Base-by-base conservation (phyloP, 2,888 invertebrate genomes). In the Synergus umbraculus region DNA sequence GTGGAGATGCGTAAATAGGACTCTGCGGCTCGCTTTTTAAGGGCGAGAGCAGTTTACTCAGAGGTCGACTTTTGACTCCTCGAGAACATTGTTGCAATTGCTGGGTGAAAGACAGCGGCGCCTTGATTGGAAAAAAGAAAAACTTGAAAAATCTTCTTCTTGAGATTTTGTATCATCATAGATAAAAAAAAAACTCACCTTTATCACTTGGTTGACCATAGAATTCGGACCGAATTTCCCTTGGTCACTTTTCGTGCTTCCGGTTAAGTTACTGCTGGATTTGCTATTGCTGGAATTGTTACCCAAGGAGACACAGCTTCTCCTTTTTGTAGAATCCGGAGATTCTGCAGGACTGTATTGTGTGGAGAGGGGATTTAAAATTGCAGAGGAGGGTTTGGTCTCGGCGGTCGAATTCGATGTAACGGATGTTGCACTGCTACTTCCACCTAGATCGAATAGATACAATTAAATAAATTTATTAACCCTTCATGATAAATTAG, bases 41-140 rank as follows among this genome's bases (percentile, higher is more conserved):
- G 12, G 94, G 94, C 60, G 94, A 94, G 80, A 94, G 88, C 69
- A 95, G 91, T 87, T 95, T 94, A 84, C 94, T 94, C 63, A 95
- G 92, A 0, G 96, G 95, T 60, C 96, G 93, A 80, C 93, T 94
- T 86, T 95, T 95, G 13, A 94, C 92, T 89, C 95, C 95, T 81
- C 96, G 93, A 0, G 96, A 96, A 91, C 97, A 96, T 84, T 97
- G 96, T 85, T 98, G 98, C 77, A 98, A 94, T 93, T 98, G 98
- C 92, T 98, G 98, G 3, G 98, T 98, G 92, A 98, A 98, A 76
- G 98, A 97, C 89, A 98, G 94, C 15, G 96, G 96, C 82, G 95
- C 93, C 92, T 90, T 84, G 77, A 76, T 89, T 85, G 80, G 77
- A 84, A 69, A 83, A 69, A 29, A 22, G 4, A 22, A 22, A 29